A percentile compares a stretch with the other conserved stretches of the same genome.
Evolutionary conservation across 2,797 vertebrate species (phyloP).

Genomic region (Taeniopygia guttata): DNA sequence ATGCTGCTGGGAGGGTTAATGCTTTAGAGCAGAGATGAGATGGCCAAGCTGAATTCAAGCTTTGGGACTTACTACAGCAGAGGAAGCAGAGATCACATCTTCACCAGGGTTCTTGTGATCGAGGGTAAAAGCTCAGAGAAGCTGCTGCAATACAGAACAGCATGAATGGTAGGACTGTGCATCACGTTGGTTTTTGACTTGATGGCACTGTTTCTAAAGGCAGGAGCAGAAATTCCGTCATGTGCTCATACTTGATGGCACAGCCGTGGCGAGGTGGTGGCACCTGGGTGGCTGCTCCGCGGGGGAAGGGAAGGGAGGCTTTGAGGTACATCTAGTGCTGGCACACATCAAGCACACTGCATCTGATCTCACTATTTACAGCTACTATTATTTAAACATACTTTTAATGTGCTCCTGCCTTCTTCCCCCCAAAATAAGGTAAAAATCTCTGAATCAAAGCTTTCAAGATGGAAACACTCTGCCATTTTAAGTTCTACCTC

Average conservation of each 20-base stretch:
- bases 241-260: background rate
- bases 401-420: background rate
- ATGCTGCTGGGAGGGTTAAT: background rate
- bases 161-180: background rate
- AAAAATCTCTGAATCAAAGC: background rate
- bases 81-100: background rate
- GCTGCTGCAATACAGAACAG: background rate
- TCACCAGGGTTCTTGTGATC: background rate
- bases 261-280: accelerated
- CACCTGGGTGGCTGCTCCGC: accelerated
- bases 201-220: background rate
- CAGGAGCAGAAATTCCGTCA: background rate
- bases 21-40: background rate
- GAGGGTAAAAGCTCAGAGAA: background rate
- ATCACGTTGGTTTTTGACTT: background rate
- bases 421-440: accelerated
- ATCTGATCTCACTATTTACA: background rate
- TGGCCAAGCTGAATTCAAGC: background rate
- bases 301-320: background rate
- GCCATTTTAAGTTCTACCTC: background rate
- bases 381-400: background rate
- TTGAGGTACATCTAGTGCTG: background rate
- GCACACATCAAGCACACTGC: background rate
- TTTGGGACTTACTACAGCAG: background rate
- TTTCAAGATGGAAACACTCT: background rate